A percentile compares a stretch with the other conserved stretches of the same genome.
Evolutionary conservation across 2,888 invertebrate genomes (phyloP).

Genomic region (Scaptomyza cyrtandrae): DNA sequence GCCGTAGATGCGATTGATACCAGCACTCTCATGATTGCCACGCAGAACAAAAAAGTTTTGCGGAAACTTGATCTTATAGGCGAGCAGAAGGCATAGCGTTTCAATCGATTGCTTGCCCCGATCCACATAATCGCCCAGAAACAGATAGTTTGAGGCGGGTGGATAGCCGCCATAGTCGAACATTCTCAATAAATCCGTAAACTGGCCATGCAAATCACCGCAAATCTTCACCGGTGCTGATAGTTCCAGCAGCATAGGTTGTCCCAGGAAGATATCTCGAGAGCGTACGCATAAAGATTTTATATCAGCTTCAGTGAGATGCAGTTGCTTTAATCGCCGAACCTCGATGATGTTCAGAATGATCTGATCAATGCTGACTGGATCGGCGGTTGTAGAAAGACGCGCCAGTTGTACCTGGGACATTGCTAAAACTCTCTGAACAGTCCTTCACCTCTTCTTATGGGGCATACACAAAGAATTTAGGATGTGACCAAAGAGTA

Average conservation of each 20-base stretch:
- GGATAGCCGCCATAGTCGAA: constrained; percentile 99
- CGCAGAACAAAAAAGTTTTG: constrained; percentile 96
- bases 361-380: constrained; percentile 48
- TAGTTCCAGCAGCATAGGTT: constrained; percentile 58
- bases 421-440: background rate
- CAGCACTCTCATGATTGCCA: constrained; percentile 90
- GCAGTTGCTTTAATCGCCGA: constrained; percentile 43
- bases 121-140: constrained; percentile 98
- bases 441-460: background rate
- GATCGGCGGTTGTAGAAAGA: constrained; percentile 8
- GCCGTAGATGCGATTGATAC: constrained; percentile 96
- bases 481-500: constrained; percentile 10
- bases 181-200: constrained; percentile 88
- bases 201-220: constrained; percentile 58
- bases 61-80: constrained; percentile 97
- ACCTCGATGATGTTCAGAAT: constrained; percentile 50
- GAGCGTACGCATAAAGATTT: constrained; percentile 38
- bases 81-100: constrained; percentile 96
- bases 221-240: constrained; percentile 67
- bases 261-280: constrained; percentile 44
- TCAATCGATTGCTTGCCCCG: constrained; percentile 98
- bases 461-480: constrained; percentile 39
- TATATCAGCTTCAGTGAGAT: constrained; percentile 53
- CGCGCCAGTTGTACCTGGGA: constrained; percentile 4
- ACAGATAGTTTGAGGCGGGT: constrained; percentile 98